phyloP scores from a whole-genome alignment of 2,797 vertebrate species.

The Hipposideros larvatus region DNA sequence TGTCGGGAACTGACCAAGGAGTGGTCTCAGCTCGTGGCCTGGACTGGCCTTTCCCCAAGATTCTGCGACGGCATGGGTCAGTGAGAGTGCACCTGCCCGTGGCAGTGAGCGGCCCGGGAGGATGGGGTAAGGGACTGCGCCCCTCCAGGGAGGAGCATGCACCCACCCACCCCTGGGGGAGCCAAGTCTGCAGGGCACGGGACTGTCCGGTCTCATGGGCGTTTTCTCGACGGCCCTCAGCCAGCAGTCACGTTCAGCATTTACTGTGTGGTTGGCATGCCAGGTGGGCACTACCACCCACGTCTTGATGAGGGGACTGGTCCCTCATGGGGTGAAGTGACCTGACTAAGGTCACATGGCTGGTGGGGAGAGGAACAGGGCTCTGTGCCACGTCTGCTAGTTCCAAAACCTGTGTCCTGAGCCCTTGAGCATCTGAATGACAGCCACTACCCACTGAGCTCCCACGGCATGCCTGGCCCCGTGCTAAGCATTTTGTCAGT shows the following conservation, averaged over 20 bases:
- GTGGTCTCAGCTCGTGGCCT: background rate
- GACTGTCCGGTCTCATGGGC: fast-evolving
- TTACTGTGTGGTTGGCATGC: background rate
- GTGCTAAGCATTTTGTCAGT: background rate
- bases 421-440: background rate
- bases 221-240: background rate
- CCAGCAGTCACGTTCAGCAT: background rate
- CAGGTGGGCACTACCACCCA: fast-evolving
- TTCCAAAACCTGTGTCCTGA: background rate
- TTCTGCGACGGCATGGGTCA: background rate
- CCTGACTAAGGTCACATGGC: background rate
- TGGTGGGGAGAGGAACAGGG: background rate
- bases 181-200: fast-evolving
- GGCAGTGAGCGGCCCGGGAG: background rate
- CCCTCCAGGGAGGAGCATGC: background rate
- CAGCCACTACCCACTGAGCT: background rate
- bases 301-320: background rate
- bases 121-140: background rate
- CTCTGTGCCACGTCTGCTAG: background rate
- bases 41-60: background rate
- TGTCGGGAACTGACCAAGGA: background rate
- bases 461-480: fast-evolving
- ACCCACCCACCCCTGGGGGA: background rate
- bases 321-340: background rate
- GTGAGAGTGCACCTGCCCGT: background rate